Evolutionary conservation across 2,113 vertebrate genomes (phyloP).

Genomic region (Mobula hypostoma): DNA sequence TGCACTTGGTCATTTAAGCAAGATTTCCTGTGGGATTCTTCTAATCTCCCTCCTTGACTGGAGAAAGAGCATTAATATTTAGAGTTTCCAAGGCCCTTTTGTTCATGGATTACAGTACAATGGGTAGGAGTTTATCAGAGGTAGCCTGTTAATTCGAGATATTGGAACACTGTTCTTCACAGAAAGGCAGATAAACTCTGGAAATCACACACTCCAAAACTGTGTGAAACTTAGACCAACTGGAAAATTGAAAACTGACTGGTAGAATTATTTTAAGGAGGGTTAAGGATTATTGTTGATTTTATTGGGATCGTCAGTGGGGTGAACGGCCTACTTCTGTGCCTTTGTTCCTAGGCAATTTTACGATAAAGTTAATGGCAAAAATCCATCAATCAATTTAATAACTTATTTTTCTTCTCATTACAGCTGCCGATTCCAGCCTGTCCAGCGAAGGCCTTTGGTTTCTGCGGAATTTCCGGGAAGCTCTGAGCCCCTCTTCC

Average conservation of each 20-base stretch:
- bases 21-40: background rate
- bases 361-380: background rate
- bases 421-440: background rate
- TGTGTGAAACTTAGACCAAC: too few relatives aligned
- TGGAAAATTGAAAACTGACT: too few relatives aligned
- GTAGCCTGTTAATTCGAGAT: too few relatives aligned
- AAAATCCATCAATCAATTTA: background rate
- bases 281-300: background rate
- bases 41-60: background rate
- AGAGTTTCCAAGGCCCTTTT: too few relatives aligned
- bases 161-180: too few relatives aligned
- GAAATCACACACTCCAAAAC: too few relatives aligned
- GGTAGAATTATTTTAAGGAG: background rate
- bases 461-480: conserved; percentile 12
- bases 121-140: too few relatives aligned
- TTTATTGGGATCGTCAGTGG: background rate
- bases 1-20: background rate
- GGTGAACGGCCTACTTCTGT: background rate
- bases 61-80: background rate
- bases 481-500: conserved; percentile 11
- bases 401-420: background rate
- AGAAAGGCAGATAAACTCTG: too few relatives aligned
- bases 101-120: background rate
- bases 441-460: conserved; percentile 10
- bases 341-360: background rate